Percentiles rank a stretch among this genome's conserved stretches.
Evolutionary conservation across 2,797 vertebrate genomes (phyloP).

Genomic region (Ambastaia sidthimunki): DNA sequence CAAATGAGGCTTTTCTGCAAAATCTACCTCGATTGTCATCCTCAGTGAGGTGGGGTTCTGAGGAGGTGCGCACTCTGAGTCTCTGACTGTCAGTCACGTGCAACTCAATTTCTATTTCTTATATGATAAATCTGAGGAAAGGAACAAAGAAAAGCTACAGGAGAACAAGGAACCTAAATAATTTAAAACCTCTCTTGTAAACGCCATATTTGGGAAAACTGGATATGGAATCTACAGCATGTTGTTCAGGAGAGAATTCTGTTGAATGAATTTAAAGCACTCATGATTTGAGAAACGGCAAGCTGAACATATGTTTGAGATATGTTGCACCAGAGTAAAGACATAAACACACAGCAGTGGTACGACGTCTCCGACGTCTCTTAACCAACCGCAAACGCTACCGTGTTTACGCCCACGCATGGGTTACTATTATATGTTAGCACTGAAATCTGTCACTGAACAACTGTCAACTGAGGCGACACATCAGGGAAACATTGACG

Average conservation of each 20-base stretch:
- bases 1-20: constrained; percentile 54
- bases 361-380: constrained; percentile 13
- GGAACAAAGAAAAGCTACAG: constrained; percentile 24
- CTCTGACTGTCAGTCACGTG: constrained; percentile 40
- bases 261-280: background rate
- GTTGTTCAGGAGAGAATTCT: constrained; percentile 17
- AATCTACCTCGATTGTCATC: constrained; percentile 43
- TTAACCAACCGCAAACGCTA: constrained; percentile 24
- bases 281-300: constrained; percentile 12
- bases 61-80: constrained; percentile 27
- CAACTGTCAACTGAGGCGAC: constrained; percentile 33
- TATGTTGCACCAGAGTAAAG: background rate
- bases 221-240: background rate
- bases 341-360: constrained; percentile 19
- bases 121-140: constrained; percentile 21
- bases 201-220: constrained; percentile 20
- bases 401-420: constrained; percentile 7
- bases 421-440: constrained; percentile 9
- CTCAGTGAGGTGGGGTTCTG: constrained; percentile 36
- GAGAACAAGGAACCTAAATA: background rate
- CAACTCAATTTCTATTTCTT: constrained; percentile 28
- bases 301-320: constrained; percentile 2
- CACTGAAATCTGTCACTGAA: constrained; percentile 33
- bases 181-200: constrained; percentile 17
- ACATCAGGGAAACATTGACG: constrained; percentile 2